Evolutionary conservation across 2,797 vertebrate genomes (phyloP).

Genomic region (Sorex maritimensis): DNA sequence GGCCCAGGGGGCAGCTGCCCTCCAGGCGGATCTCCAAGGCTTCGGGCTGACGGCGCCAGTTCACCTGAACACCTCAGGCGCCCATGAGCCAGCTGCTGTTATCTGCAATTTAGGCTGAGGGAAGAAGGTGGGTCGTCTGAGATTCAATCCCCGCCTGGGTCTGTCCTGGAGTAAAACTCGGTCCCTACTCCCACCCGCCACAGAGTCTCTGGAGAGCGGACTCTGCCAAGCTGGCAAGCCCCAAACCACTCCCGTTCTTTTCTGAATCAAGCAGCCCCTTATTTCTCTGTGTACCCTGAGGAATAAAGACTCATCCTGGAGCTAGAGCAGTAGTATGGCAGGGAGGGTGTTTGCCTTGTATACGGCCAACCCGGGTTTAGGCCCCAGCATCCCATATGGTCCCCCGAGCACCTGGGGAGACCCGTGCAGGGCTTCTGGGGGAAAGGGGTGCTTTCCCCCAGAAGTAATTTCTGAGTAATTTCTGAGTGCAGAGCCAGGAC

Average conservation of each 20-base stretch:
- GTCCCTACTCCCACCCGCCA: neutral
- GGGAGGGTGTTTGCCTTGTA: too few species aligned
- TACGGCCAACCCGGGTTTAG: too few species aligned
- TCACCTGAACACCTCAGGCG: neutral
- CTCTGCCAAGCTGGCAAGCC: slow-evolving; percentile 5
- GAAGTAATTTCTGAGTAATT: too few species aligned
- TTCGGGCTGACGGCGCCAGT: neutral
- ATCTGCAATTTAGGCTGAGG: neutral
- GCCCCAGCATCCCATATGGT: too few species aligned
- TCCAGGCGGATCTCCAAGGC: neutral
- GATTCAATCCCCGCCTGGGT: neutral
- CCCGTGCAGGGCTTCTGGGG: too few species aligned
- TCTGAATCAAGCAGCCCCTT: neutral
- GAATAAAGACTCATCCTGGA: slow-evolving; percentile 7
- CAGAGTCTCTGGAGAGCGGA: slow-evolving; percentile 48
- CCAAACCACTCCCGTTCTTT: slow-evolving; percentile 60
- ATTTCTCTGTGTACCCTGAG: slow-evolving; percentile 2
- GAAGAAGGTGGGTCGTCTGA: neutral
- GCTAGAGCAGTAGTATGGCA: too few species aligned
- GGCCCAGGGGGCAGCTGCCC: neutral
- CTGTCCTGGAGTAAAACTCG: slow-evolving; percentile 6
- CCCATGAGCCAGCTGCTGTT: neutral
- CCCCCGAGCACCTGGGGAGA: too few species aligned
- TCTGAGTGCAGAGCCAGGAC: too few species aligned
- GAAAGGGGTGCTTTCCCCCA: too few species aligned